Conservation (phyloP, 2,113 vertebrate species). For the Fukomys damarensis region DNA sequence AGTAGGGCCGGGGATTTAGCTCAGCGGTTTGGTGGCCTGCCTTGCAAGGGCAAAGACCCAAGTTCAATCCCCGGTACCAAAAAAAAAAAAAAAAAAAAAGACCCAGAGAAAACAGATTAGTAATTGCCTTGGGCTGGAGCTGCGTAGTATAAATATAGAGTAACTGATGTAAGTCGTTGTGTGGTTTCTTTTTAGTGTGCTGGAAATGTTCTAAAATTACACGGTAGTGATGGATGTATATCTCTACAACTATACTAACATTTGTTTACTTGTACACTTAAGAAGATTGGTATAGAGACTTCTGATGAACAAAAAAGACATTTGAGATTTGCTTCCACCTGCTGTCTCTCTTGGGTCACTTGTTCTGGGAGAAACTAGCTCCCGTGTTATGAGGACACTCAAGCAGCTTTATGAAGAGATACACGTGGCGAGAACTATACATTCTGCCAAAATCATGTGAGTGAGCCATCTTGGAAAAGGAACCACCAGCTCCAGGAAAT, state of each 20-base stretch:
- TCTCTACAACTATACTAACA: slow-evolving; percentile 56
- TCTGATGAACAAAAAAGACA: not conserved
- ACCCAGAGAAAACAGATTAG: slow-evolving; percentile 19
- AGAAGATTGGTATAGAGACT: not conserved
- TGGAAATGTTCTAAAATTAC: slow-evolving; percentile 61
- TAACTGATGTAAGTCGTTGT: slow-evolving; percentile 2
- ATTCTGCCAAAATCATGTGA: not conserved
- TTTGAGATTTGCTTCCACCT: not conserved
- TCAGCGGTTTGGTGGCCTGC: too few relatives aligned
- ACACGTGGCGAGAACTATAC: not conserved
- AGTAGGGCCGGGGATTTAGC: too few relatives aligned
- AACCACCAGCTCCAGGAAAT: not conserved
- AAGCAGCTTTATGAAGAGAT: not conserved
- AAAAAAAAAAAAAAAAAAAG: too few relatives aligned
- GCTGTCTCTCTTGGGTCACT: not conserved
- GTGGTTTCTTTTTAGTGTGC: slow-evolving; percentile 21
- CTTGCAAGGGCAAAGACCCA: too few relatives aligned
- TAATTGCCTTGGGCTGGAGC: not conserved
- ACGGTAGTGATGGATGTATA: not conserved
- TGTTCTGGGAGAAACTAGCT: not conserved
- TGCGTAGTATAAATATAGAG: not conserved
- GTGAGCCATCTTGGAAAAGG: not conserved
- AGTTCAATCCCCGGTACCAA: too few relatives aligned
- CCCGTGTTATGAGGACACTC: not conserved
- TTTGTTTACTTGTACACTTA: not conserved